phyloP scores from a whole-genome alignment of 2,113 vertebrate species.

The Poeciliopsis turrubarensis region DNA sequence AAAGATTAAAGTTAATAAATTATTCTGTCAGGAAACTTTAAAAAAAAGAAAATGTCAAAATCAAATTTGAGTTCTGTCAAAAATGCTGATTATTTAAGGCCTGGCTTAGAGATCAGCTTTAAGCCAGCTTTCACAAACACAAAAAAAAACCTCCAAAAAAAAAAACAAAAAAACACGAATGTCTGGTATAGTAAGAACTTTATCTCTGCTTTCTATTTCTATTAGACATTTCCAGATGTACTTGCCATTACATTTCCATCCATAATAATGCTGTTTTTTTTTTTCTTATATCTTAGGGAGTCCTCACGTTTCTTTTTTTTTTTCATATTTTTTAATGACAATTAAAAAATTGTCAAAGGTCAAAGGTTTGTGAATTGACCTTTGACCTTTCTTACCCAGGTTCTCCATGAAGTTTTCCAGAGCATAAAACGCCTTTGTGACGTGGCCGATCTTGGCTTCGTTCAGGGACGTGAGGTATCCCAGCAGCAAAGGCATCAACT shows the following conservation, averaged over 20 bases:
- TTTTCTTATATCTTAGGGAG: constrained; percentile 50
- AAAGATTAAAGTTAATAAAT: background rate
- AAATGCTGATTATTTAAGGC: background rate
- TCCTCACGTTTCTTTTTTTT: constrained; percentile 50
- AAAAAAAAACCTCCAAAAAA: constrained; percentile 3
- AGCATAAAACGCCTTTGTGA: constrained; percentile 90
- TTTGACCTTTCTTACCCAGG: constrained; percentile 78
- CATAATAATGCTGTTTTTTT: constrained; percentile 42
- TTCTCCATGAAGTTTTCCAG: constrained; percentile 92
- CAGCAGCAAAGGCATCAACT: constrained; percentile 88
- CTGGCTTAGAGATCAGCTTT: background rate
- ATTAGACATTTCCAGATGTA: constrained; percentile 67
- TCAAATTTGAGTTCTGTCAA: background rate
- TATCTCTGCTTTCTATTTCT: constrained; percentile 74
- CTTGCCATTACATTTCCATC: constrained; percentile 63
- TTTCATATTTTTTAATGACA: constrained; percentile 23
- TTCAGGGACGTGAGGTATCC: constrained; percentile 84
- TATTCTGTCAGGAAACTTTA: background rate
- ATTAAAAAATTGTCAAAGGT: too few relatives aligned
- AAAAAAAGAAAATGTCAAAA: too few relatives aligned
- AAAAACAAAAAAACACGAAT: constrained; percentile 63
- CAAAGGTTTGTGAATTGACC: background rate
- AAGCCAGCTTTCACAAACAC: too few relatives aligned
- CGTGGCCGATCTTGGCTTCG: constrained; percentile 79
- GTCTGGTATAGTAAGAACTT: constrained; percentile 67